Evolutionary conservation across 2,797 vertebrate species (phyloP).

Genomic region (Sandelia bainsii): DNA sequence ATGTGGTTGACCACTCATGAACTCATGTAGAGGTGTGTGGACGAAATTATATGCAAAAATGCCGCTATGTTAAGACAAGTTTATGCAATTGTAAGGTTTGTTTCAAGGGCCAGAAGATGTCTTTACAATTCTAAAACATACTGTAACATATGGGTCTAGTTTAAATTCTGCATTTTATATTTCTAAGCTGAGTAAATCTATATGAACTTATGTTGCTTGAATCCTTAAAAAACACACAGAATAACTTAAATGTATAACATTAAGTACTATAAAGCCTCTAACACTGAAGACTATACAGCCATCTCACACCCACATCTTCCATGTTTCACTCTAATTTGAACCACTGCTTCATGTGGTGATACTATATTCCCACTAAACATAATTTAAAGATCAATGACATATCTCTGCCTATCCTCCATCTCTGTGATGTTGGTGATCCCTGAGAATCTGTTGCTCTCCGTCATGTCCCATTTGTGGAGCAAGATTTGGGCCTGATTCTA

Average conservation of each 20-base stretch:
- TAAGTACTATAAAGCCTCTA: too few relatives aligned
- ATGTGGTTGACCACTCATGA: conserved; percentile 24
- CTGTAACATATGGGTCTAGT: too few relatives aligned
- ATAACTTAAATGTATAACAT: too few relatives aligned
- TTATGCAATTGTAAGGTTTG: not conserved
- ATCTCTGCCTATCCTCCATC: conserved; percentile 25
- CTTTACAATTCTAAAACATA: not conserved
- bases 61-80: not conserved
- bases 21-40: not conserved
- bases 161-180: too few relatives aligned
- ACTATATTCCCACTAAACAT: conserved; percentile 21
- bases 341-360: not conserved
- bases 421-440: conserved; percentile 24
- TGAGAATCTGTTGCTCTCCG: conserved; percentile 15
- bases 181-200: too few relatives aligned
- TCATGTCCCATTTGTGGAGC: conserved; percentile 33
- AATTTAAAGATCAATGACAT: conserved; percentile 27
- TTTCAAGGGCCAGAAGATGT: not conserved
- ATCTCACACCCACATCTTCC: not conserved
- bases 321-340: conserved; percentile 13
- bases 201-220: too few relatives aligned
- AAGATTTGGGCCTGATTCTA: conserved; percentile 25
- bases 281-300: not conserved
- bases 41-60: not conserved
- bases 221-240: too few relatives aligned